A percentile compares a stretch with the other conserved stretches of the same genome.
These are phyloP conservation scores for Rhea pennata DNA, from an alignment of 2,113 vertebrate species.

Conservation along the genomic window DNA sequence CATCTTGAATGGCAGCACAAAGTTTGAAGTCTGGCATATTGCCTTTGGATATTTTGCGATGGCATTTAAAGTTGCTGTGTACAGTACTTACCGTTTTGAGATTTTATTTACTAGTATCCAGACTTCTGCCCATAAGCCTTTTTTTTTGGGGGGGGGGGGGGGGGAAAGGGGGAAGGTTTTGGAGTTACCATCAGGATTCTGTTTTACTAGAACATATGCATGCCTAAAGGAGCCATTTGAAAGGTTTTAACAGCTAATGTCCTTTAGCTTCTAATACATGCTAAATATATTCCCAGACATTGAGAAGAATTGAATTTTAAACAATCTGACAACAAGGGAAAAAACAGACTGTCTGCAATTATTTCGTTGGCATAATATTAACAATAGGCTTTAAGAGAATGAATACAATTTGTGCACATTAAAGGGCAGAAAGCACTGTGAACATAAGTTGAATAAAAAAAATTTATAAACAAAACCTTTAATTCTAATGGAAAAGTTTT, in stretches of 20 bases:
- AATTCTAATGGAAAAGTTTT: not conserved
- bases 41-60: not conserved
- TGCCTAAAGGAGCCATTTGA: not conserved
- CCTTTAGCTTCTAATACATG: not conserved
- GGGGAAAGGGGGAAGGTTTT: not conserved
- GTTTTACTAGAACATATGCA: accelerated
- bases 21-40: not conserved
- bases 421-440: not conserved
- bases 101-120: not conserved
- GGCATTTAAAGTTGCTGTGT: not conserved
- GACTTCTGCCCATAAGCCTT: not conserved
- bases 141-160: too few relatives aligned
- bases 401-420: not conserved
- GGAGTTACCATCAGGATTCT: not conserved
- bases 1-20: not conserved
- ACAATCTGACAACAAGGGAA: not conserved
- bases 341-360: not conserved
- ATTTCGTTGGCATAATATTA: not conserved
- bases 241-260: not conserved
- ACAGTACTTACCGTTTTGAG: not conserved
- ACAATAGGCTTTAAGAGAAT: not conserved
- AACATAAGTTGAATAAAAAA: not conserved
- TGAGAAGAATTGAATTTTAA: not conserved
- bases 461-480: not conserved
- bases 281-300: not conserved